These are phyloP conservation scores for Diglossa brunneiventris DNA, from an alignment of 2,113 vertebrate species.

Conservation along the genomic window DNA sequence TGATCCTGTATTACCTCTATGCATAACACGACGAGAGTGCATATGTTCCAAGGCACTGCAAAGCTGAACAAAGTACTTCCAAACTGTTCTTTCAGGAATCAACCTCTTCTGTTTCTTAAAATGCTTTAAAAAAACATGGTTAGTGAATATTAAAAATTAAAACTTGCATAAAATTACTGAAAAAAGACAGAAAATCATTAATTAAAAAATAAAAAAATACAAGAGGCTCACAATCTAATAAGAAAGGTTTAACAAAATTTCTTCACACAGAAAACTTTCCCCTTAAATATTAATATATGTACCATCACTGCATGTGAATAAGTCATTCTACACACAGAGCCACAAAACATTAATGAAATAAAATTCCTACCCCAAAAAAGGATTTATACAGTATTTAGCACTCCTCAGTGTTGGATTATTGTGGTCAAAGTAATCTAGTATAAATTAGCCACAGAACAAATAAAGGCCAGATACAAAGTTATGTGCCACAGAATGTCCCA, in stretches of 20 bases:
- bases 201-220: background rate
- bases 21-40: constrained; percentile 98
- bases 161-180: background rate
- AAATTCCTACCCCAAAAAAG: background rate
- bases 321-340: background rate
- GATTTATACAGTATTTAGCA: background rate
- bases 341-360: background rate
- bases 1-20: constrained; percentile 82
- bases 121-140: constrained; percentile 77
- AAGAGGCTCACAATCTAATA: background rate
- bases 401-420: background rate
- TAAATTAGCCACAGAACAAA: background rate
- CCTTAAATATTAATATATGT: background rate
- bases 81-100: constrained; percentile 96
- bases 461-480: background rate
- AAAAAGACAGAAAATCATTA: background rate
- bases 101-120: constrained; percentile 98
- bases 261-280: background rate
- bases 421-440: background rate
- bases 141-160: background rate
- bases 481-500: background rate
- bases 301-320: background rate
- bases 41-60: constrained; percentile 97
- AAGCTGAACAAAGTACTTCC: constrained; percentile 99
- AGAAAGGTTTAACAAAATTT: background rate